Base-by-base conservation (phyloP, 2,888 invertebrate species). In the Pecten maximus region DNA sequence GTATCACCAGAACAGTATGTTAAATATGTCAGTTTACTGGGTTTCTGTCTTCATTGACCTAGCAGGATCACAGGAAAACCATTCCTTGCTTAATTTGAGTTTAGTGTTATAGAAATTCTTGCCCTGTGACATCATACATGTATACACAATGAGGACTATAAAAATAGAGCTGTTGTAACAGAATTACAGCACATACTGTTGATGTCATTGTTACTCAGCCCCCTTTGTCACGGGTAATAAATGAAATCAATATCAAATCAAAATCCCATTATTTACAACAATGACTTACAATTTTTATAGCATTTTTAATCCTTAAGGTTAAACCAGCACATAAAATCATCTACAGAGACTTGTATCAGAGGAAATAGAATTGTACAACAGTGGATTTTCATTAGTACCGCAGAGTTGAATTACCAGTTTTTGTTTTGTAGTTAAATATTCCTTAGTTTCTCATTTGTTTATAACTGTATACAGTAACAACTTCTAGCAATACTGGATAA, bases 31-130 rank as follows among this genome's bases (percentile, higher is more conserved):
- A 54, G 74, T 28, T 12, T 74, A 74, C 12, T 4, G 19, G 35
- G n/a, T 60, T 35, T 35, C 74, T 35, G 16, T 23, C 74, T 35
- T 74, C 35, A 74, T 74, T 74, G 35, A 35, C 15, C 35, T 74
- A 35, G 10, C 0, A 16, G 74, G 74, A 74, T 74, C 74, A 35
- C 23, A 35, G 35, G 35, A 74, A 28, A 35, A 16, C 74, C 74
- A 74, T 74, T 74, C 74, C 35, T 28, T 28, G 15, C 74, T 74
- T 74, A 35, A 74, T 74, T 74, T 74, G 35, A 74, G 35, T 23
- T 54, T 23, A 54, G 19, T 74, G 35, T 15, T 74, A 74, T 74
- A 74, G 74, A 74, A 74, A 74, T 74, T 74, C 74, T 74, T 74
- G 28, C 15, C 74, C 10, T 28, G 10, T 74, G 74, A 74, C 74